Conservation (phyloP, 2,113 vertebrate genomes). For the Noctilio leporinus region DNA sequence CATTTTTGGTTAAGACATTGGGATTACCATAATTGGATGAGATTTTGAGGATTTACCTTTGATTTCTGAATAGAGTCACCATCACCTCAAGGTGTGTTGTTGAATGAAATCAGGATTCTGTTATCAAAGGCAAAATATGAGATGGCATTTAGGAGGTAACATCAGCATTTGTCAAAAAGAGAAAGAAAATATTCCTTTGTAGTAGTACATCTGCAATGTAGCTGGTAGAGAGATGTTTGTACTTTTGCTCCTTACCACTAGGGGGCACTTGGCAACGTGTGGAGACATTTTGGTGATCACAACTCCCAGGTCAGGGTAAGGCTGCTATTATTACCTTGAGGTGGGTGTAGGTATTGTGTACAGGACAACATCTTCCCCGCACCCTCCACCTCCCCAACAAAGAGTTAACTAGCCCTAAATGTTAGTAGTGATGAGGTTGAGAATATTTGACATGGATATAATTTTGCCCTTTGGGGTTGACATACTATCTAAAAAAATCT, state of each 20-base stretch:
- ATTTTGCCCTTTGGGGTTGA: not conserved
- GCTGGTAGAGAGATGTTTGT: not conserved
- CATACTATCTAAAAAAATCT: not conserved
- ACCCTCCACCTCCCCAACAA: accelerated
- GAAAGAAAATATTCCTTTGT: not conserved
- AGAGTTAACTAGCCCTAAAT: not conserved
- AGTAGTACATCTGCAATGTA: not conserved
- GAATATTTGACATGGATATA: not conserved
- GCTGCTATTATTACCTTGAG: not conserved
- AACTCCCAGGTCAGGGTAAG: not conserved
- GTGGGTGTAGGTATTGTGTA: not conserved
- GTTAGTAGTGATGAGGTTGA: not conserved
- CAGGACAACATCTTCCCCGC: not conserved
- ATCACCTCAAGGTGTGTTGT: not conserved
- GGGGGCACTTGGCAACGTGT: not conserved
- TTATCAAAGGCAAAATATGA: not conserved
- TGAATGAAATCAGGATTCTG: not conserved
- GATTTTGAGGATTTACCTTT: not conserved
- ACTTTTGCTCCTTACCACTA: not conserved
- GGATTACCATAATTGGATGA: not conserved
- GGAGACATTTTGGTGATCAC: not conserved
- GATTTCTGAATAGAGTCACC: not conserved
- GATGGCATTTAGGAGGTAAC: not conserved
- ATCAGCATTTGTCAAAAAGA: not conserved
- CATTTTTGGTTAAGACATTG: not conserved